phyloP scores from a whole-genome alignment of 2,888 invertebrate genomes.

The Campaea margaritaria region DNA sequence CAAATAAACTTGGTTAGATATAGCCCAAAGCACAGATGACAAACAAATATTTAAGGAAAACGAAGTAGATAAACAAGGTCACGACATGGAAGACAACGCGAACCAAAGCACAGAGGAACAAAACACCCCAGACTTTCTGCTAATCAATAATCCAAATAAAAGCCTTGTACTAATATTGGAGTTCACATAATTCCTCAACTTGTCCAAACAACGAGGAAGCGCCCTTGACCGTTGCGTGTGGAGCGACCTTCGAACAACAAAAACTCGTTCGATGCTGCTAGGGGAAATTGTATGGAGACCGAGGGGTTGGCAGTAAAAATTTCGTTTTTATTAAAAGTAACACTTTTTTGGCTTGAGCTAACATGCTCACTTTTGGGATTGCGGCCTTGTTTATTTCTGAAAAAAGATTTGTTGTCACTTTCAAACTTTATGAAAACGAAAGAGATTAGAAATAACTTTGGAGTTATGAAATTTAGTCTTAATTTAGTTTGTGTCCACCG shows the following conservation, averaged over 20 bases:
- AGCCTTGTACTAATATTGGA: constrained; percentile 30
- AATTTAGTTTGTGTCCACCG: too few species aligned
- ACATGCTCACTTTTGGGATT: not conserved
- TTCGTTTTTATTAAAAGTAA: constrained; percentile 9
- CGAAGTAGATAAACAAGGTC: too few species aligned
- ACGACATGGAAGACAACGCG: not conserved
- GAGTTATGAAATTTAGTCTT: too few species aligned
- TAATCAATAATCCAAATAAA: constrained; percentile 33
- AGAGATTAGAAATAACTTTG: too few species aligned
- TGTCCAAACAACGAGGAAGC: constrained; percentile 41
- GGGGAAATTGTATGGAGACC: constrained; percentile 22
- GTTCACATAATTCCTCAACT: constrained; percentile 31
- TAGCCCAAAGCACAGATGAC: too few species aligned
- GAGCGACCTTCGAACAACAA: constrained; percentile 39
- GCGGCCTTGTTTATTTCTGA: not conserved
- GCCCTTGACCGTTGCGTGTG: constrained; percentile 49
- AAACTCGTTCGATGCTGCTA: constrained; percentile 35
- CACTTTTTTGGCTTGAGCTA: not conserved
- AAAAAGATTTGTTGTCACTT: too few species aligned
- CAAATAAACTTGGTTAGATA: too few species aligned
- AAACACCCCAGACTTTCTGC: constrained; percentile 11
- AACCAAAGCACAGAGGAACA: constrained; percentile 7
- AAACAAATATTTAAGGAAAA: too few species aligned
- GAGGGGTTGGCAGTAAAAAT: constrained; percentile 10
- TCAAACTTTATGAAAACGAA: too few species aligned